Base-by-base conservation (phyloP, 35 echinoderm and acorn worm species). In the Ptychodera flava region DNA sequence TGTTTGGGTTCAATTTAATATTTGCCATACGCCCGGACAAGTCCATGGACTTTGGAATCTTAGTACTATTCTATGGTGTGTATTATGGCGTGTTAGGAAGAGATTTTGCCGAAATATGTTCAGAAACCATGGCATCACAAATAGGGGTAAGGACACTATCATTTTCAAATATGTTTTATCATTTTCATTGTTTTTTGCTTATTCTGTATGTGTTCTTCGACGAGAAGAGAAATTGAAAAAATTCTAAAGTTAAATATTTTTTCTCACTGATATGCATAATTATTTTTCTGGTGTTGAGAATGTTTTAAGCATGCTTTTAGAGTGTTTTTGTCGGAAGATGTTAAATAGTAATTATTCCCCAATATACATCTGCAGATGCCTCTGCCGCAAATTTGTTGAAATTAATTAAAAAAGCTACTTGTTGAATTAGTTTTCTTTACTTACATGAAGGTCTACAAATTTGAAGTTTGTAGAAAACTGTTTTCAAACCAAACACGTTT, bases 71-170 rank as follows among this genome's bases (percentile, higher is more conserved):
- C 75, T 98, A 98, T 83, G 95, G 95, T 32, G 80, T 98, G 1
- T 98, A 98, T 80, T 98, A 98, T 53, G 95, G 95, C 38, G 95
- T 98, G 16, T 87, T 98, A 22, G 95, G 95, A 6, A 89, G 95
- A 87, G 95, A 98, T 91, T 98, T 98, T 92, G 95, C 95, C 36
- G 95, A 98, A 86, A 98, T 98, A 28, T 94, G 92, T 85, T 92
- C 95, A 30, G 95, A 98, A 64, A 89, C 87, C 33, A 98, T 98
- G 95, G 95, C 95, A 34, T 84, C 95, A 78, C 92, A 93, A 84
- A 94, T 98, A 92, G 95, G 95, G 87, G 95, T 98, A 88, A 92
- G 95, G 88, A 15, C 1, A 37, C 31, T 27, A 38, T 77, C 78
- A 35, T 84, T 14, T 0, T 84, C 0, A 0, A 28, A 33, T 33